Evolutionary conservation across 1,140 invertebrate genomes (phyloP), one percentile per base, ranked within the genome.

Genomic region (Caenorhabditis tropicalis): DNA sequence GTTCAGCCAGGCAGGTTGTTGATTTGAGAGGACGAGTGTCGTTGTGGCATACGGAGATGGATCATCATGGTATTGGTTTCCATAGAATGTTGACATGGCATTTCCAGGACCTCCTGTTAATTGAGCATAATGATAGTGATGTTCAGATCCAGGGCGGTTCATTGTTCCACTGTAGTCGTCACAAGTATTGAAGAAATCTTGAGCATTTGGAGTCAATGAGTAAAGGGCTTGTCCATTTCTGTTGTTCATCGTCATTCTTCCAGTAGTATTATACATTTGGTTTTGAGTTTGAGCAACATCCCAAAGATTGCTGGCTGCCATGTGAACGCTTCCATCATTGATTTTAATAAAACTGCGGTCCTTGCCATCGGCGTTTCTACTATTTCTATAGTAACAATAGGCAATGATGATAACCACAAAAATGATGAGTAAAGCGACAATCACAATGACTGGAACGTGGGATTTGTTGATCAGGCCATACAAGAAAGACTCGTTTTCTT

Each of bases 31-130:
- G 6, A 89, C 88, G 15, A 89, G 70, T n/a, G 89, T 89, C 2
- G 89, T 89, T 5, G 89, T 89, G 21, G 89, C 89, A 49, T 89
- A 89, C 12, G 89, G 89, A 81, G 86, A 90, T 36, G 89, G 89
- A 81, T 90, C 89, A 60, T 88, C 88, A 27, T 89, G 84, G 51
- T 86, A 88, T 87, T 85, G 84, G 24, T 83, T 53, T 31, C 83
- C 85, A 29, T 87, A 85, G 83, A 88, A 87, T n/a, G 82, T 88
- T 9, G 80, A 84, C 81, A 87, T 82, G 7, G 58, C 79, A 31
- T 89, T 82, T n/a, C 82, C 83, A 19, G 81, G 87, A 31, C 79
- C 79, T 0, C 84, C 86, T 27, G 88, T 88, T 39, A 89, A 70
- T 21, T 88, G 87, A 36, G 89, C 89, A 65, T 89, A 89, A 60